A percentile compares a stretch with the other conserved stretches of the same genome.
These are phyloP conservation scores for Styela plicata DNA, from an alignment of 23 tunicate genomes.

Conservation along the genomic window DNA sequence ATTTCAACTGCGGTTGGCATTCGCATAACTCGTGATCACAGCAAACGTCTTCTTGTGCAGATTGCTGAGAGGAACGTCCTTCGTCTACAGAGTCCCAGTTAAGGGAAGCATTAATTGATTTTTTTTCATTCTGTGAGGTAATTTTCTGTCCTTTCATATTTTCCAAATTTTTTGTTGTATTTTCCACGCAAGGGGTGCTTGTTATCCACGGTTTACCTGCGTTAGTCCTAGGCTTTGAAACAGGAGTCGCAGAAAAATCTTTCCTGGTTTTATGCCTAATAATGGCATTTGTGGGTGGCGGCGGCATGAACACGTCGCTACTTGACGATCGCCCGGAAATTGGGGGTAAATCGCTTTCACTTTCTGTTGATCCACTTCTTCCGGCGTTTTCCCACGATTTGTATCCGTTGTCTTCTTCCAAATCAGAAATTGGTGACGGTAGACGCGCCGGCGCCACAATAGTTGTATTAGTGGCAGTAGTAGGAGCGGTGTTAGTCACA, in stretches of 20 bases:
- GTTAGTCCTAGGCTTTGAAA: neutral
- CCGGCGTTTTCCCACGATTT: conserved; percentile 8
- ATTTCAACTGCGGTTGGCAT: conserved; percentile 1
- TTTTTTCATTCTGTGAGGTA: neutral
- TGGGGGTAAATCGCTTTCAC: neutral
- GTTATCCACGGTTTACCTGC: neutral
- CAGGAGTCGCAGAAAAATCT: neutral
- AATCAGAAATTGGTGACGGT: neutral
- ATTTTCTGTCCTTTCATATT: neutral
- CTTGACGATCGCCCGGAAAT: neutral
- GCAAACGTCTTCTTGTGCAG: neutral
- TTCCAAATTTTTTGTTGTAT: neutral
- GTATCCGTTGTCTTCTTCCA: conserved; percentile 11
- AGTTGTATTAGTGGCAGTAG: no score
- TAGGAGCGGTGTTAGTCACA: neutral
- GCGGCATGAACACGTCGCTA: neutral
- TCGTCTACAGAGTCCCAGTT: conserved; percentile 2
- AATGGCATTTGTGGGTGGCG: neutral
- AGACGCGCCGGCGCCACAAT: neutral
- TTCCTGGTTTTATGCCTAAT: neutral
- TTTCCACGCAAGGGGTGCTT: neutral
- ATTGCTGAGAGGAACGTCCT: neutral
- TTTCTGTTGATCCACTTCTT: neutral
- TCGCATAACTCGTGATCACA: conserved; percentile 6
- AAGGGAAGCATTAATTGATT: neutral